Percentiles rank a stretch among this genome's conserved stretches.
Conservation (phyloP, 2,888 invertebrate genomes). For the Phalera bucephala region DNA sequence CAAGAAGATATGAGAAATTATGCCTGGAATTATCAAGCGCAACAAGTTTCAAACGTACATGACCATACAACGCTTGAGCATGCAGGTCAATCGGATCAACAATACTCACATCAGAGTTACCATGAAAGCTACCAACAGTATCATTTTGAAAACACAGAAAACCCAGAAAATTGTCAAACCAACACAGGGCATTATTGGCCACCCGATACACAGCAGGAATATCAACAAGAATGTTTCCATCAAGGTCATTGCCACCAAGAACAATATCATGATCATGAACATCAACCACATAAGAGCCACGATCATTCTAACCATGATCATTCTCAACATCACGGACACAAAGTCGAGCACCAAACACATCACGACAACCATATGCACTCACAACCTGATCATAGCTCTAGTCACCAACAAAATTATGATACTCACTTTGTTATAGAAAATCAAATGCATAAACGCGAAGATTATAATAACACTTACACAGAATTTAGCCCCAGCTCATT, state of each 20-base stretch:
- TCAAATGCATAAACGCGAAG: slow-evolving; percentile 4
- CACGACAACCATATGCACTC: slow-evolving; percentile 7
- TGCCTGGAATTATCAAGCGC: slow-evolving; percentile 56
- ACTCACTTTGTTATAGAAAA: slow-evolving; percentile 4
- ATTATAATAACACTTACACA: slow-evolving; percentile 5
- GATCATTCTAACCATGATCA: slow-evolving; percentile 13
- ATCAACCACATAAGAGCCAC: slow-evolving; percentile 17
- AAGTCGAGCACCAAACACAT: slow-evolving; percentile 15
- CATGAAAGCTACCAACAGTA: slow-evolving; percentile 3
- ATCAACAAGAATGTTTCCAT: slow-evolving; percentile 23
- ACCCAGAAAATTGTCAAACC: no score
- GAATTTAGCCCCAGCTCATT: slow-evolving; percentile 5
- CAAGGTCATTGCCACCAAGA: slow-evolving; percentile 26
- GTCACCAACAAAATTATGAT: slow-evolving; percentile 11
- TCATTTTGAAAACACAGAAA: slow-evolving; percentile 1
- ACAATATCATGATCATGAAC: slow-evolving; percentile 20
- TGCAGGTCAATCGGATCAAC: slow-evolving; percentile 3
- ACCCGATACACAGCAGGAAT: slow-evolving; percentile 24
- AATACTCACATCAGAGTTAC: slow-evolving; percentile 8
- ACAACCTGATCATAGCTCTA: slow-evolving; percentile 2
- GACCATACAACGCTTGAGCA: slow-evolving; percentile 9
- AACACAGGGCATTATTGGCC: slow-evolving; percentile 24
- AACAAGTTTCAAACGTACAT: slow-evolving; percentile 19
- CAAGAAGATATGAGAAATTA: slow-evolving; percentile 58
- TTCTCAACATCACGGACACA: slow-evolving; percentile 13